These are phyloP conservation scores for Oligia strigilis DNA, from an alignment of 2,888 invertebrate genomes.

Conservation along the genomic window DNA sequence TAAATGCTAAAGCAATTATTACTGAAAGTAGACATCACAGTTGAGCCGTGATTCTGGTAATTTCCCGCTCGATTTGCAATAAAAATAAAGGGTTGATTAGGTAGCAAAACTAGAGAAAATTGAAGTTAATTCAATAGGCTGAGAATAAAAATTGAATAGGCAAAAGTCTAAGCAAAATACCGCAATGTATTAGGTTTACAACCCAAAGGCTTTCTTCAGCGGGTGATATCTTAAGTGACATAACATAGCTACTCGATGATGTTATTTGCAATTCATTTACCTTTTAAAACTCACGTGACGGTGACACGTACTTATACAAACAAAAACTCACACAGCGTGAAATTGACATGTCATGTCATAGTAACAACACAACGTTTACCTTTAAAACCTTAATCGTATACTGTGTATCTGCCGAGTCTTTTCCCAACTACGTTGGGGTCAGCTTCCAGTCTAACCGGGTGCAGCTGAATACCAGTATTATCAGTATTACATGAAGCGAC, in stretches of 20 bases:
- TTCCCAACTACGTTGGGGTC: no score
- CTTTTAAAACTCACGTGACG: background rate
- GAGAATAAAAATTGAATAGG: background rate
- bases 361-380: slow-evolving; percentile 13
- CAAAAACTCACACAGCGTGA: background rate
- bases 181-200: no score
- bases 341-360: background rate
- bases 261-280: background rate
- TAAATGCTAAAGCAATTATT: no score
- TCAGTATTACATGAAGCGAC: no score
- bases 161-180: no score
- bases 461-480: no score
- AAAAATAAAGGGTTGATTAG: no score
- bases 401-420: background rate
- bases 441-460: no score
- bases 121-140: background rate
- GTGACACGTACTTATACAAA: background rate
- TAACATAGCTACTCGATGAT: background rate
- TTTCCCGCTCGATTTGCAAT: no score
- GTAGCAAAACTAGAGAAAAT: background rate
- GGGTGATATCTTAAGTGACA: no score
- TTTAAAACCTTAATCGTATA: background rate
- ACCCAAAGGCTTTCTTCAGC: no score
- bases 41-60: no score
- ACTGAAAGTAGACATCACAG: background rate